Base-by-base conservation (phyloP, 2,888 invertebrate genomes). In the Galeruca laticollis region DNA sequence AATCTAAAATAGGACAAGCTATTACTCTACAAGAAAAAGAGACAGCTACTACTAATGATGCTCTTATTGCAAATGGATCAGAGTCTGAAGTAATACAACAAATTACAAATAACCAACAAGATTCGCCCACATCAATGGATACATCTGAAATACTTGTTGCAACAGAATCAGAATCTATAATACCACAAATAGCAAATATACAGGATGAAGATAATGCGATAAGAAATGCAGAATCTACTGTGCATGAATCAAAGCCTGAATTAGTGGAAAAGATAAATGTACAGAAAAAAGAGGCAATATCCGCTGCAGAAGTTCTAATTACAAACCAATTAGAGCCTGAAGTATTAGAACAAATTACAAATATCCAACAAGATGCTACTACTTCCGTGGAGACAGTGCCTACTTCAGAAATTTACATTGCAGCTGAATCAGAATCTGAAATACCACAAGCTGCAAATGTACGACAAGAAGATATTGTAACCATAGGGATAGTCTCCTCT, bases 231-330 rank as follows among this genome's bases (percentile, higher is more conserved):
- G 15, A 9, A 31, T 1, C 13, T 1, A 21, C 8, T 9, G 18
- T 6, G n/a, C 2, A 13, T 37, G 21, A 21, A 35, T 33, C 11
- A 62, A 18, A 20, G 11, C 4, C 20, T 10, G 49, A 60, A 10
- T n/a, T 18, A 57, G 49, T 13, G 40, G 20, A 68, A 40, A 15
- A 33, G 10, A 57, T n/a, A 9, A 21, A 21, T 18, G 49, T 57
- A 60, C 56, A 59, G 52, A 6, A 47, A 56, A 61, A 68, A 69
- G 21, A 64, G 35, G 9, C 51, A 20, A 21, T 5, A 65, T 18
- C 13, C 21, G 31, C 5, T 26, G 5, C 2, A 15, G 33, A 52
- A 2, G 33, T 21, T 54, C 11, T 5, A 21, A 54, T 20, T n/a
- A 15, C 26, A 37, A 15, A 31, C 0, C 18, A n/a, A 20, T n/a